Percentiles rank a stretch among this genome's conserved stretches.
Conservation (phyloP, 2,888 invertebrate species). For the Andrena bicolor region DNA sequence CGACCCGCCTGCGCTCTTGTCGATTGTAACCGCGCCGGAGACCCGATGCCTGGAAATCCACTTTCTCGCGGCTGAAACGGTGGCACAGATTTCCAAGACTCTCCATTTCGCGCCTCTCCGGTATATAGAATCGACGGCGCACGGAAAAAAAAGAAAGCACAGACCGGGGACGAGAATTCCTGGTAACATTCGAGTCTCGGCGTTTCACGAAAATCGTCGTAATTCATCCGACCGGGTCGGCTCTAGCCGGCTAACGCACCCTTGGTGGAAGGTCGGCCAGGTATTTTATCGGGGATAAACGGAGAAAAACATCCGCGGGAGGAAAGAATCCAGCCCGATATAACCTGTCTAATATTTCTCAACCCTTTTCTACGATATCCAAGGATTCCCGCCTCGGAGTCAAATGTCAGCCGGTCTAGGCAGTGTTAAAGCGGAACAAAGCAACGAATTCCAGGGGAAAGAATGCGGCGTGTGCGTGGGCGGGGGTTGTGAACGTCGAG, state of each 20-base stretch:
- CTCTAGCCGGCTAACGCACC: slow-evolving; percentile 12
- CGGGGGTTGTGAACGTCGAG: slow-evolving; percentile 7
- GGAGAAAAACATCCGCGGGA: slow-evolving; percentile 9
- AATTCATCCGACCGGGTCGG: slow-evolving; percentile 10
- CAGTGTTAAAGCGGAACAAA: slow-evolving; percentile 65
- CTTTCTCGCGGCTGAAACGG: background rate
- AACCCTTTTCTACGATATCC: slow-evolving; percentile 38
- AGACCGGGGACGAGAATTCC: no score
- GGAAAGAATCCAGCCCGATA: slow-evolving; percentile 46
- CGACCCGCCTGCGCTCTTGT: slow-evolving; percentile 13
- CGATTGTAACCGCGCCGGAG: background rate
- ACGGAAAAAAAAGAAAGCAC: background rate
- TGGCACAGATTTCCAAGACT: slow-evolving; percentile 7
- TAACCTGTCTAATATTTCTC: slow-evolving; percentile 70
- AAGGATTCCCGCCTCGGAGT: slow-evolving; percentile 42
- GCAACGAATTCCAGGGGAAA: slow-evolving; percentile 70
- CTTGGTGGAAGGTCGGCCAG: background rate
- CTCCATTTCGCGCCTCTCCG: background rate
- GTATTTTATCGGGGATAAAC: slow-evolving; percentile 26
- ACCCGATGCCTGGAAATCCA: background rate
- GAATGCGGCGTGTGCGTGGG: slow-evolving; percentile 65
- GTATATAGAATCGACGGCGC: background rate
- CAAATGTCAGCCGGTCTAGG: slow-evolving; percentile 37
- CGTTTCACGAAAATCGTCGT: background rate
- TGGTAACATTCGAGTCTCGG: no score